Evolutionary conservation across 2,113 vertebrate genomes (phyloP).

Genomic region (Notechis scutatus): DNA sequence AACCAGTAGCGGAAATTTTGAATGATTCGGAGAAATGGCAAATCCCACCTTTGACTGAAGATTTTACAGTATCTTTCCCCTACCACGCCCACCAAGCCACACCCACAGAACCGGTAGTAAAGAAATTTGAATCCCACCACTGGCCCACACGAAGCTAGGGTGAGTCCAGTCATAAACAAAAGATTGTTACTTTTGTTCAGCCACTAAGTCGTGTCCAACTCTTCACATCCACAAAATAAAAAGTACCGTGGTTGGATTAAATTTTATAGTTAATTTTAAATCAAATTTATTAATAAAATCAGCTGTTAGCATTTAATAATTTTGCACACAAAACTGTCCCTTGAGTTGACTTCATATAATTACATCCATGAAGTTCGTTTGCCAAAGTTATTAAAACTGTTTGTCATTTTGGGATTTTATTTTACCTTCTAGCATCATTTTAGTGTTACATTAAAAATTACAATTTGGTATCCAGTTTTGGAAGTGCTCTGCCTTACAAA

Average conservation of each 20-base stretch:
- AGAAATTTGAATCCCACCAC: too few relatives aligned
- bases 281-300: not conserved
- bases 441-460: not conserved
- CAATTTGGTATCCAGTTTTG: not conserved
- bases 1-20: too few relatives aligned
- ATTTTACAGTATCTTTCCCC: too few relatives aligned
- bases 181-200: not conserved
- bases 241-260: not conserved
- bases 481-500: slow-evolving; percentile 32
- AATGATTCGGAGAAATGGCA: too few relatives aligned
- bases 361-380: not conserved
- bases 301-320: not conserved
- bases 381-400: not conserved
- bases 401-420: not conserved
- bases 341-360: not conserved
- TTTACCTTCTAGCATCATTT: not conserved
- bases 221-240: not conserved
- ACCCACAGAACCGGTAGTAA: too few relatives aligned
- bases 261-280: not conserved
- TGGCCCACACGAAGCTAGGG: not conserved
- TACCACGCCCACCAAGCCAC: too few relatives aligned
- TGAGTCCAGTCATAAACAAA: not conserved
- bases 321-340: not conserved
- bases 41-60: too few relatives aligned
- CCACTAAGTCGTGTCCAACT: not conserved